Conservation (phyloP, 2,113 vertebrate species). For the Lophochroa leadbeateri region DNA sequence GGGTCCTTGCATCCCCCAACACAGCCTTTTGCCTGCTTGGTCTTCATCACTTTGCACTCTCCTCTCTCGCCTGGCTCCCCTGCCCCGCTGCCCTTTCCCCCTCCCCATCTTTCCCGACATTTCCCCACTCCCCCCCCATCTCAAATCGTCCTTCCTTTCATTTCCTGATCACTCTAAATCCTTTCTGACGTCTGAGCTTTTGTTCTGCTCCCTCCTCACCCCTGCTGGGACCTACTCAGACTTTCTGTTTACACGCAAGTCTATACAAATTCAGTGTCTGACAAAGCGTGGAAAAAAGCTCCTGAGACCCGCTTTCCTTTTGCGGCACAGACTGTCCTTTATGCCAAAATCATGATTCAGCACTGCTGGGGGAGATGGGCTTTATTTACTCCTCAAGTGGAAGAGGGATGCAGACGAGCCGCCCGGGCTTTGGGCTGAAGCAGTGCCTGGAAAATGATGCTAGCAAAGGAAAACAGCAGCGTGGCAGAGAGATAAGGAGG, state of each 20-base stretch:
- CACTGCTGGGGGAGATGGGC: not conserved
- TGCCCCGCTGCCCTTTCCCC: not conserved
- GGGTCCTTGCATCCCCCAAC: not conserved
- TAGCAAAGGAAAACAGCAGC: not conserved
- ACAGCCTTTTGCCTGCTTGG: not conserved
- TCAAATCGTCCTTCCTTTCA: not conserved
- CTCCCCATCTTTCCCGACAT: not conserved
- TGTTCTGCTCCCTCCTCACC: not conserved
- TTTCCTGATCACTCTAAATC: not conserved
- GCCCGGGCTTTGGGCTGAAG: not conserved
- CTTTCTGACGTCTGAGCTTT: not conserved
- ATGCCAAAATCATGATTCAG: conserved; percentile 41
- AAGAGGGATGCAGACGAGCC: not conserved
- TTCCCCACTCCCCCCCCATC: not conserved
- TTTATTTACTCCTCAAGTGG: not conserved
- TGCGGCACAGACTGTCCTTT: not conserved
- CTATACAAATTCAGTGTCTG: not conserved
- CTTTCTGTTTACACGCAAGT: conserved; percentile 11
- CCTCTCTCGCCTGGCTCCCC: not conserved
- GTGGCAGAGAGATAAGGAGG: not conserved
- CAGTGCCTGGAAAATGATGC: not conserved
- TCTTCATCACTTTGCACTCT: not conserved
- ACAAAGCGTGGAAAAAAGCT: not conserved
- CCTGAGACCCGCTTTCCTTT: not conserved
- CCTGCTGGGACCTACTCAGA: conserved; percentile 6